phyloP scores from a whole-genome alignment of 1,140 invertebrate genomes.

The Bacillus rossius region DNA sequence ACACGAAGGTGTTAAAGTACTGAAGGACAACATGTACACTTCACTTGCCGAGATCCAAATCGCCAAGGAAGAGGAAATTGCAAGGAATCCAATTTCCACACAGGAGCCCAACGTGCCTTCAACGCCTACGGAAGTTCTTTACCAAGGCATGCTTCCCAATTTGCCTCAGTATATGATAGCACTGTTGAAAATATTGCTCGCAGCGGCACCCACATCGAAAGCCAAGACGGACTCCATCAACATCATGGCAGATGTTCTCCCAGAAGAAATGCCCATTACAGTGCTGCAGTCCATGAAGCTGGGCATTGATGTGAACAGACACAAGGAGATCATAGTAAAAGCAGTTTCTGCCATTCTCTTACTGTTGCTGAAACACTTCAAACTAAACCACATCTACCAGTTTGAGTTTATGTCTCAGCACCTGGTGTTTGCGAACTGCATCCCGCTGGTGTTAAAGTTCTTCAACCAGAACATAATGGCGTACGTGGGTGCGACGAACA shows the following conservation, averaged over 20 bases:
- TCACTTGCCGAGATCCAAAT: constrained; percentile 80
- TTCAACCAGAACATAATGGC: constrained; percentile 98
- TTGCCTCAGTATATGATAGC: constrained; percentile 97
- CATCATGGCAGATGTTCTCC: constrained; percentile 95
- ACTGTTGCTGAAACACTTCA: constrained; percentile 95
- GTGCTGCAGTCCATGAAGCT: constrained; percentile 96
- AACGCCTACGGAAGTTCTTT: constrained; percentile 82
- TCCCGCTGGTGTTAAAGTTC: constrained; percentile 97
- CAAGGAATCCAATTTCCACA: constrained; percentile 57
- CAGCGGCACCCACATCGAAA: constrained; percentile 95
- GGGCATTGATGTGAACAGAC: constrained; percentile 94
- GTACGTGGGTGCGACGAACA: constrained; percentile 91
- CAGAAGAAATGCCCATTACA: constrained; percentile 96
- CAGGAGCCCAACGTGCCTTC: constrained; percentile 64
- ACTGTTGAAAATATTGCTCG: constrained; percentile 92
- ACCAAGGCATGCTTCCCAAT: constrained; percentile 87
- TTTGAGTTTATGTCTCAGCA: constrained; percentile 99
- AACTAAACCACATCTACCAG: constrained; percentile 98
- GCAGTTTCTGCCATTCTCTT: constrained; percentile 92
- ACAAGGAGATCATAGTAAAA: constrained; percentile 99
- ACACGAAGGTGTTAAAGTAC: constrained; percentile 87
- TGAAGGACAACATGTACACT: constrained; percentile 82
- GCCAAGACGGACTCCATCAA: constrained; percentile 98
- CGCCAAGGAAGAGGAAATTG: constrained; percentile 76
- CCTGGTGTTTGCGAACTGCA: constrained; percentile 98